Base-by-base conservation (phyloP, 2,888 invertebrate species). In the Aquatica leii region DNA sequence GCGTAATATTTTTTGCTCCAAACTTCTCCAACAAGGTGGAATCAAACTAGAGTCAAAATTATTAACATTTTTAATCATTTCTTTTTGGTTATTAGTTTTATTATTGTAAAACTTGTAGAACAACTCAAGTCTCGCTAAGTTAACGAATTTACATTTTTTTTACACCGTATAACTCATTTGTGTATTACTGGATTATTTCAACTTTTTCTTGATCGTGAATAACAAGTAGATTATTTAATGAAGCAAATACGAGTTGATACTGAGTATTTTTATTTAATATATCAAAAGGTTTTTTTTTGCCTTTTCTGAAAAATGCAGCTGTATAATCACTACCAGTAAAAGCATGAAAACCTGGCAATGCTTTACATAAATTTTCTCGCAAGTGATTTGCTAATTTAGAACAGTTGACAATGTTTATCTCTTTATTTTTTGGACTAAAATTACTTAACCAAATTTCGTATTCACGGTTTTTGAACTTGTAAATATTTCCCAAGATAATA, bases 11-110 rank as follows among this genome's bases (percentile, higher is more conserved):
- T 71, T 74, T 49, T 73, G 72, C 48, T 15, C 62, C 31, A 71
- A 66, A 59, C 71, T 70, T 62, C 52, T 69, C 69, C 69, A 72
- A 64, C 71, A 72, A 62, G 72, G 71, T 68, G 69, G 71, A 59
- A 73, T 70, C 49, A 50, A 49, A 40, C 61, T 71, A 46, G 71
- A 71, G 67, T 71, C 65, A 20, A 73, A 68, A 35, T 69, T 57
- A 67, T 67, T 71, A 54, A 69, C 64, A 31, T 31, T 51, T 34
- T 51, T 24, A 15, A 8, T 14, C 35, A 53, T n/a, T n/a, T n/a
- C n/a, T n/a, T n/a, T n/a, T n/a, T 18, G 14, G 1, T 15, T 24
- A 6, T 1, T 17, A 14, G 5, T 53, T 37, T 53, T 17, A 12
- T 53, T 18, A 2, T 1, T 15, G 9, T 50, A 50, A 14, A 14